These are phyloP conservation scores for Papilio helenus DNA, from an alignment of 1,140 invertebrate species.

Conservation along the genomic window DNA sequence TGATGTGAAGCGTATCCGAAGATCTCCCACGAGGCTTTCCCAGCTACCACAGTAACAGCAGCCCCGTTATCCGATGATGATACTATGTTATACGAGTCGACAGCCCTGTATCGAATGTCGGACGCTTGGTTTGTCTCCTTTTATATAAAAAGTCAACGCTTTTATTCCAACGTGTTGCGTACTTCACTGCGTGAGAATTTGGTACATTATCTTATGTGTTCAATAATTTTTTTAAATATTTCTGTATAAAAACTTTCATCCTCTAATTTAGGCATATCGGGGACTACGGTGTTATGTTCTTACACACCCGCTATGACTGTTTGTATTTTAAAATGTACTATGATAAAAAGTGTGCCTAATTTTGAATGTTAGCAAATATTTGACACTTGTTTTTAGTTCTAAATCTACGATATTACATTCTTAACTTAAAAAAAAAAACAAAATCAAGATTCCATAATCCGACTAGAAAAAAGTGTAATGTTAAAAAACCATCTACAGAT, in stretches of 20 bases:
- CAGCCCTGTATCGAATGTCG: slow-evolving; percentile 50
- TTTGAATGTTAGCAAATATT: not conserved
- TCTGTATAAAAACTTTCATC: no score
- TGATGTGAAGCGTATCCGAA: slow-evolving; percentile 58
- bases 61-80: slow-evolving; percentile 64
- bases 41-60: slow-evolving; percentile 68
- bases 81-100: slow-evolving; percentile 52
- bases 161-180: not conserved
- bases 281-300: no score
- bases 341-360: no score
- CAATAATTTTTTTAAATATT: no score
- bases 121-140: not conserved
- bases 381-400: not conserved
- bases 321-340: no score
- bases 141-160: slow-evolving; percentile 29
- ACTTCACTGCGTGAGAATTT: not conserved
- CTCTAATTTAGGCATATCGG: no score
- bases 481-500: slow-evolving; percentile 67
- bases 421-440: slow-evolving; percentile 46
- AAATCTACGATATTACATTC: not conserved
- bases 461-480: slow-evolving; percentile 46
- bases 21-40: slow-evolving; percentile 64
- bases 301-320: no score
- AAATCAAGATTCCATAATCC: slow-evolving; percentile 36
- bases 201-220: no score